A percentile compares a stretch with the other conserved stretches of the same genome.
phyloP scores from a whole-genome alignment of 2,888 invertebrate genomes.

The Oligia fasciuncula region DNA sequence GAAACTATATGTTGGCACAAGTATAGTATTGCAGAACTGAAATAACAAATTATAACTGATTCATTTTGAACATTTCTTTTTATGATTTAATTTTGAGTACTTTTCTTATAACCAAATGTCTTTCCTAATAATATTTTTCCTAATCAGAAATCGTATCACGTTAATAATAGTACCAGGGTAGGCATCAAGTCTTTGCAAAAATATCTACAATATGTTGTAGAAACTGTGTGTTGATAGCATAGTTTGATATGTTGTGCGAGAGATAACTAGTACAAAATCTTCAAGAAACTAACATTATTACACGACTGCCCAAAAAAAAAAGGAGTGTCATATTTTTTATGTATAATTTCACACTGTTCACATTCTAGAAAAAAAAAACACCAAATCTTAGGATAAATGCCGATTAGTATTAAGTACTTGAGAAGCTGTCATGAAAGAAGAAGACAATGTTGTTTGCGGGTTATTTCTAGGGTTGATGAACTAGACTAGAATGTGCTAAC shows the following conservation, averaged over 20 bases:
- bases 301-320: too few relatives aligned
- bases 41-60: constrained; percentile 52
- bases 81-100: constrained; percentile 50
- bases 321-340: neutral
- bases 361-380: constrained; percentile 42
- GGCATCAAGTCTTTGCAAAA: constrained; percentile 79
- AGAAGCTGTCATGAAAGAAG: constrained; percentile 61
- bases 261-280: constrained; percentile 53
- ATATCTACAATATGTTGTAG: constrained; percentile 71
- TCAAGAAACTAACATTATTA: constrained; percentile 26
- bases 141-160: constrained; percentile 80
- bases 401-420: constrained; percentile 66
- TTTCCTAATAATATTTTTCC: constrained; percentile 65
- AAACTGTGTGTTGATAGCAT: constrained; percentile 77
- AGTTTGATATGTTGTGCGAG: constrained; percentile 78
- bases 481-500: constrained; percentile 69
- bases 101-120: constrained; percentile 48
- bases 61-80: constrained; percentile 41
- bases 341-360: constrained; percentile 29
- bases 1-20: constrained; percentile 78
- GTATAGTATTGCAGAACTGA: constrained; percentile 65
- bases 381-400: constrained; percentile 55
- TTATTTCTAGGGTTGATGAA: constrained; percentile 63
- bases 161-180: constrained; percentile 76
- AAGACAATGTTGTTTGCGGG: constrained; percentile 47